These are phyloP conservation scores for Hyles lineata DNA, from an alignment of 2,888 invertebrate species.

Conservation along the genomic window DNA sequence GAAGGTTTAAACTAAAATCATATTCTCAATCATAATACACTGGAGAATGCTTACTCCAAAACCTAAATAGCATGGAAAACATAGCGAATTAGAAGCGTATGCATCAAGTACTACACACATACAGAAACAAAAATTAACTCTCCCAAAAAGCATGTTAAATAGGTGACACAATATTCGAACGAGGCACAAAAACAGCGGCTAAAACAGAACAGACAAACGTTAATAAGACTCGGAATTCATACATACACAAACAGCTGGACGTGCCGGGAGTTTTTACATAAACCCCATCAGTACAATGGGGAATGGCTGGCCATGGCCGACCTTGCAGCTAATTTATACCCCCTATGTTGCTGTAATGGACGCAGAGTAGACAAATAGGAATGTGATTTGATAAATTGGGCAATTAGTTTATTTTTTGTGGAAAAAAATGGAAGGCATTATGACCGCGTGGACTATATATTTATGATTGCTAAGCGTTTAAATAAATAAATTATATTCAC, in stretches of 20 bases:
- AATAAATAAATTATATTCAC: too few species aligned
- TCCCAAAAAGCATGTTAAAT: not conserved
- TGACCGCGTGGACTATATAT: too few species aligned
- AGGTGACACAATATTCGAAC: not conserved
- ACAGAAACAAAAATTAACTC: not conserved
- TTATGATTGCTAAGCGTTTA: too few species aligned
- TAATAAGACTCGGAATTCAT: slow-evolving; percentile 22
- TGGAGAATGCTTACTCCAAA: too few species aligned
- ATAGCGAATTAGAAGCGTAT: too few species aligned
- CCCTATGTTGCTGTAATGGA: not conserved
- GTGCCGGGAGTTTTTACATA: slow-evolving; percentile 64
- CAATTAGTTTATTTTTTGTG: not conserved
- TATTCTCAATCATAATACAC: too few species aligned
- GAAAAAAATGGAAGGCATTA: not conserved
- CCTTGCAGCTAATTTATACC: slow-evolving; percentile 13
- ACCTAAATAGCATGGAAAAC: too few species aligned
- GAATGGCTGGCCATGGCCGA: slow-evolving; percentile 6
- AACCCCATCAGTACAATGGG: slow-evolving; percentile 35
- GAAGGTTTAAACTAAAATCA: too few species aligned
- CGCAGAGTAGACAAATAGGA: not conserved
- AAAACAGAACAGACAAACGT: slow-evolving; percentile 4
- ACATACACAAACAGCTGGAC: slow-evolving; percentile 58
- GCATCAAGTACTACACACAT: too few species aligned
- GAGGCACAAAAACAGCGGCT: not conserved
- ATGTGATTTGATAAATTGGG: slow-evolving; percentile 7